phyloP scores from a whole-genome alignment of 2,113 vertebrate genomes.

The Falcunculus frontatus region DNA sequence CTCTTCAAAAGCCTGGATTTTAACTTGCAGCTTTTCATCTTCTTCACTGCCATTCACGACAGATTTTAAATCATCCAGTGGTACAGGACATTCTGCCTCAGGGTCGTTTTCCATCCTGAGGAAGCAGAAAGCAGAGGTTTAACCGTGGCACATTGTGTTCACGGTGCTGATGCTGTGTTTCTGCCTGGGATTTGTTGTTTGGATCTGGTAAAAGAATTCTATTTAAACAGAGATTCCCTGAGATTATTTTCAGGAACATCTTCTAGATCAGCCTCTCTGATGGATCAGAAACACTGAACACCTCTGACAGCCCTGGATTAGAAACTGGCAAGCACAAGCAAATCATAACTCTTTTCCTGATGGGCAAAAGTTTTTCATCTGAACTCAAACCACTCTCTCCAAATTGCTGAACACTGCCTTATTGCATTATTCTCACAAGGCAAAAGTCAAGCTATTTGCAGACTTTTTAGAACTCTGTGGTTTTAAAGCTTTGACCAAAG shows the following conservation, averaged over 20 bases:
- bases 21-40: slow-evolving; percentile 78
- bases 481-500: neutral
- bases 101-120: slow-evolving; percentile 51
- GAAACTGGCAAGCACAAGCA: neutral
- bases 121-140: neutral
- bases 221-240: neutral
- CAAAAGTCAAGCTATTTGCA: neutral
- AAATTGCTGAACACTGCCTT: neutral
- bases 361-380: neutral
- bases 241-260: neutral
- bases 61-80: slow-evolving; percentile 48
- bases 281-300: neutral
- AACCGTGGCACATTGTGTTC: neutral
- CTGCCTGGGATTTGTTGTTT: neutral
- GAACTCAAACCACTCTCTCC: neutral
- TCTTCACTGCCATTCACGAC: slow-evolving; percentile 31
- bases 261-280: neutral
- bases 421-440: neutral
- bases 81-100: slow-evolving; percentile 34
- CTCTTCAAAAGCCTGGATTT: slow-evolving; percentile 82
- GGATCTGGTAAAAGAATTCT: neutral
- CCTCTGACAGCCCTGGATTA: neutral
- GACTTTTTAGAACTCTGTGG: neutral
- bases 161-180: neutral
- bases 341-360: neutral